Base-by-base conservation (phyloP, 2,797 vertebrate genomes). In the Poecilia velifera region DNA sequence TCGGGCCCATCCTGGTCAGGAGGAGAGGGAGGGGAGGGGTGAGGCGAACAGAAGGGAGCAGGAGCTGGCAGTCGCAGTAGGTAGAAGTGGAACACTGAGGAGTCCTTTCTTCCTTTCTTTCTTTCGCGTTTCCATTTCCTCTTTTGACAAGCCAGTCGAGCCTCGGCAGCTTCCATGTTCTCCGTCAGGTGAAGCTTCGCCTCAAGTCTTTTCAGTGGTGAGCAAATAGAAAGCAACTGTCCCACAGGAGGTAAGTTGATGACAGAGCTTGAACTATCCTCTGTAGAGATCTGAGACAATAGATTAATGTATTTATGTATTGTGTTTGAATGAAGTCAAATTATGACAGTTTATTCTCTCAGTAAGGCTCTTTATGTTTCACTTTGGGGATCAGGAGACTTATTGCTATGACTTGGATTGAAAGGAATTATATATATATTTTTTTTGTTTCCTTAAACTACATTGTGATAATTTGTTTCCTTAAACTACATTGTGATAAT, bases 21-120 rank as follows among this genome's bases (percentile, higher is more conserved):
- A 46, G 47, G 59, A 31, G n/a, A 43, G 51, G 64, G 74, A 72
- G 76, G 82, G 86, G 84, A 80, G 86, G 76, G 41, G 70, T 83
- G 73, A 66, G 74, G 59, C 0, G 62, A 39, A 36, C 74, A 77
- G 77, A 70, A 72, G 46, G 84, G 81, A 71, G 87, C 84, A 86
- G 87, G 79, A 82, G 86, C 76, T 75, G 85, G 82, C 80, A 72
- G 72, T 71, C 64, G 55, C 81, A 85, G 77, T 80, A 84, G 85
- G 85, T 89, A 84, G 90, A 88, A 90, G 89, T 91, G 86, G 77
- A 91, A 84, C 82, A 83, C 86, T 78, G 90, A 92, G 87, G 88
- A 83, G 88, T 88, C 82, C 80, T 90, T 88, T 86, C 83, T 85
- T 86, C 72, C 75, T 66, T 22, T 77, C 81, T 88, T 83, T 81